phyloP scores from a whole-genome alignment of 1,140 invertebrate genomes.

The Hyposmocoma kahamanoa region DNA sequence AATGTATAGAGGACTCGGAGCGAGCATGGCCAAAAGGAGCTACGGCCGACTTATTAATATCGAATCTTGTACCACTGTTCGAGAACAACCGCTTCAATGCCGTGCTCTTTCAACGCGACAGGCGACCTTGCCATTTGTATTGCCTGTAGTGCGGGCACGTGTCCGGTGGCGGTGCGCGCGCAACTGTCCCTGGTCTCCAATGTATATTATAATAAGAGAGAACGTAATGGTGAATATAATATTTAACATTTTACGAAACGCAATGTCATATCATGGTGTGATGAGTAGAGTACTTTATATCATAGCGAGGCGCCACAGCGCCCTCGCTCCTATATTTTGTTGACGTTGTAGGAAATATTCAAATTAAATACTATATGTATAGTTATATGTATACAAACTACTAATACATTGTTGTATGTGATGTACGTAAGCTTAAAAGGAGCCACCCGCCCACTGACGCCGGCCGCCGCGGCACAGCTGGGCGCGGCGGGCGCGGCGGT shows the following conservation, averaged over 20 bases:
- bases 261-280: slow-evolving; percentile 64
- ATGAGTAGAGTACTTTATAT: slow-evolving; percentile 26
- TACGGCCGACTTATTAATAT: too few relatives aligned
- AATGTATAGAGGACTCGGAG: too few relatives aligned
- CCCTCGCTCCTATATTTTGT: slow-evolving; percentile 30
- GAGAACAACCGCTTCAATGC: too few relatives aligned
- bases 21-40: too few relatives aligned
- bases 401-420: slow-evolving; percentile 1
- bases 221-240: too few relatives aligned
- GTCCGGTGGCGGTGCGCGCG: too few relatives aligned
- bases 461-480: slow-evolving; percentile 26
- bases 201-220: too few relatives aligned
- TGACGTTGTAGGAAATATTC: slow-evolving; percentile 30
- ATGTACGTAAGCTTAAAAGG: not conserved
- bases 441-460: slow-evolving; percentile 18
- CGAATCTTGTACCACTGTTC: too few relatives aligned
- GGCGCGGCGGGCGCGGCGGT: not conserved
- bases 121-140: too few relatives aligned
- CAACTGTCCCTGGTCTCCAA: too few relatives aligned
- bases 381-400: slow-evolving; percentile 35
- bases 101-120: too few relatives aligned
- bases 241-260: slow-evolving; percentile 24
- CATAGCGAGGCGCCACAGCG: slow-evolving; percentile 6
- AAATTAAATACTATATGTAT: slow-evolving; percentile 20
- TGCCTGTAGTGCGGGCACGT: too few relatives aligned